Conservation (phyloP, 2,888 invertebrate genomes). For the Cryptus armator region DNA sequence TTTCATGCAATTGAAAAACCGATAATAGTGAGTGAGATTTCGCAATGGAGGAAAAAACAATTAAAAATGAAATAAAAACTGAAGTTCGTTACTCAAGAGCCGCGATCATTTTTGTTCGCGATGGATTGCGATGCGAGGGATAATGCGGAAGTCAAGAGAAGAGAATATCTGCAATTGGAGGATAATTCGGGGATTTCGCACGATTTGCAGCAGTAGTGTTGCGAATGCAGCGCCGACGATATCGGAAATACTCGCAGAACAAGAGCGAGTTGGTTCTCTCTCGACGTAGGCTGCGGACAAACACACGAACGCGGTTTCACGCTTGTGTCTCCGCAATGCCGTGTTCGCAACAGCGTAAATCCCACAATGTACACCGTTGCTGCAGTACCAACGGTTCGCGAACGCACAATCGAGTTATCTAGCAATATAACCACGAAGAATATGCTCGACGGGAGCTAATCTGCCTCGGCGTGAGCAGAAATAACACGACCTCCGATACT, state of each 20-base stretch:
- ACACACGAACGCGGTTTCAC: conserved; percentile 33
- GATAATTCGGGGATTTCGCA: not conserved
- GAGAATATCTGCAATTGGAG: no score
- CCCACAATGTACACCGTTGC: conserved; percentile 32
- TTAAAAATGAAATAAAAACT: not conserved
- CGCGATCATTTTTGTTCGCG: no score
- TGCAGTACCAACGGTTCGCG: conserved; percentile 24
- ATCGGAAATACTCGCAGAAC: conserved; percentile 39
- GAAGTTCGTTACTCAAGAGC: not conserved
- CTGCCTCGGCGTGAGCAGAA: conserved; percentile 28
- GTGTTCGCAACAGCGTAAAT: conserved; percentile 47
- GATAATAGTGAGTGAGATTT: conserved; percentile 13
- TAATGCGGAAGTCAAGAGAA: not conserved
- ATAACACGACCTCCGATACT: conserved; percentile 29
- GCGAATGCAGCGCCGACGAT: conserved; percentile 39
- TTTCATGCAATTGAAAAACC: conserved; percentile 20
- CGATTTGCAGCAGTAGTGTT: conserved; percentile 1
- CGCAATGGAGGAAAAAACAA: not conserved
- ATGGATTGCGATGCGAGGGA: not conserved
- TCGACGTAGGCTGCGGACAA: conserved; percentile 1
- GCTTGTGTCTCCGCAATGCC: conserved; percentile 23
- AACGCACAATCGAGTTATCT: conserved; percentile 58
- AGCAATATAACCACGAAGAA: conserved; percentile 46
- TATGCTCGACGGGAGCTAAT: conserved; percentile 48
- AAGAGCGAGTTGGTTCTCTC: conserved; percentile 1